phyloP scores from a whole-genome alignment of 2,888 invertebrate species.

The Drosophila limbata region DNA sequence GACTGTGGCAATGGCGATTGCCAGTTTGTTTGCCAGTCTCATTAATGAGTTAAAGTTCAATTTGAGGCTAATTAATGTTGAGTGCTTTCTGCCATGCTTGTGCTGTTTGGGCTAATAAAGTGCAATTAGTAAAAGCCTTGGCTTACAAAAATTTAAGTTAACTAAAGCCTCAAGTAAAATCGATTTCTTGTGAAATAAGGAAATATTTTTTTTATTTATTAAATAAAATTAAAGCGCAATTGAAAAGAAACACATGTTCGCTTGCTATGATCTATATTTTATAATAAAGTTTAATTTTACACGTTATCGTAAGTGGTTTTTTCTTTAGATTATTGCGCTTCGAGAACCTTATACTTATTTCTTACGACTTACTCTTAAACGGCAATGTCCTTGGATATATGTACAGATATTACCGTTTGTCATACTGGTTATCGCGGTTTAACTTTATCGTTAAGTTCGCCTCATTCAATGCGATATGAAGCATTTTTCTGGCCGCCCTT shows the following conservation, averaged over 20 bases:
- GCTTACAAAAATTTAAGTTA: conserved; percentile 7
- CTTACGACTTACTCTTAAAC: conserved; percentile 61
- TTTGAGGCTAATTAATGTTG: conserved; percentile 77
- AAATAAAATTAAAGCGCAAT: too few relatives aligned
- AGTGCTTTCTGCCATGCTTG: conserved; percentile 62
- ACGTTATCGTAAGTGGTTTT: conserved; percentile 28
- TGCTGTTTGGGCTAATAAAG: conserved; percentile 62
- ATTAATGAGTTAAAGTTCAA: conserved; percentile 80
- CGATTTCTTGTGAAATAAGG: conserved; percentile 5
- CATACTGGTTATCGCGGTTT: conserved; percentile 81
- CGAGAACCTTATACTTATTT: conserved; percentile 36
- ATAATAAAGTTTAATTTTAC: conserved; percentile 79
- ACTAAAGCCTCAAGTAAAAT: conserved; percentile 1
- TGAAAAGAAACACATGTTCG: too few relatives aligned
- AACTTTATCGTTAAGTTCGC: conserved; percentile 73
- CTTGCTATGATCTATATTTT: conserved; percentile 43
- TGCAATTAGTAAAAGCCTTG: conserved; percentile 76
- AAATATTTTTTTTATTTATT: not conserved
- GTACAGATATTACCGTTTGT: conserved; percentile 74
- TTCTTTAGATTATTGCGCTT: not conserved
- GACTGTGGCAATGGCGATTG: conserved; percentile 15
- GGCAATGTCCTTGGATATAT: conserved; percentile 61
- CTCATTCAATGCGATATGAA: conserved; percentile 37
- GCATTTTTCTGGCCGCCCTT: conserved; percentile 40
- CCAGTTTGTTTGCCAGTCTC: conserved; percentile 69